Percentiles rank a stretch among this genome's conserved stretches.
Evolutionary conservation across 30 jellyfish, hydroid and myxozoan species (phyloP).

Genomic region (Sanderia malayensis): DNA sequence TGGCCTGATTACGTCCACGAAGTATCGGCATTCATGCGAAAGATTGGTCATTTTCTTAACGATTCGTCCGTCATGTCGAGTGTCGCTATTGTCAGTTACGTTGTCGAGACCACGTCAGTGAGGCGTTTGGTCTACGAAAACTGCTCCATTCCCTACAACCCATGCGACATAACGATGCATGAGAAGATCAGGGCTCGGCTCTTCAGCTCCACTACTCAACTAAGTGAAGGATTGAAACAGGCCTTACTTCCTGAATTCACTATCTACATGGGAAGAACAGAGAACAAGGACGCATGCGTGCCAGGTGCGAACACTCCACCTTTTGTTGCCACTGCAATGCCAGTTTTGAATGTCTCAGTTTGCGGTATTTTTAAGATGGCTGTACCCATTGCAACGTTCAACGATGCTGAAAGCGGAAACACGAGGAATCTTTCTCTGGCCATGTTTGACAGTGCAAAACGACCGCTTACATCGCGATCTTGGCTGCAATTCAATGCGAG

Average conservation of each 20-base stretch:
- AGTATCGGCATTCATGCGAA: background rate
- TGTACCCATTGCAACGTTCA: constrained; percentile 40
- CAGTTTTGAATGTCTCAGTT: constrained; percentile 16
- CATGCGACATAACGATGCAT: constrained; percentile 36
- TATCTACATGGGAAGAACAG: background rate
- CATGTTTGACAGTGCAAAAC: constrained; percentile 23
- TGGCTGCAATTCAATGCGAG: constrained; percentile 37
- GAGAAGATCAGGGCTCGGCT: constrained; percentile 26
- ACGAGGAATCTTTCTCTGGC: constrained; percentile 42
- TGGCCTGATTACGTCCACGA: constrained; percentile 27
- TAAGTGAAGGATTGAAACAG: constrained; percentile 6
- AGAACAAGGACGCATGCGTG: background rate
- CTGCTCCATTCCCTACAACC: constrained; percentile 56
- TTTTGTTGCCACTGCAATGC: constrained; percentile 5
- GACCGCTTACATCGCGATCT: constrained; percentile 17
- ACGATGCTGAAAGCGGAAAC: constrained; percentile 61
- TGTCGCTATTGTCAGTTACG: constrained; percentile 9
- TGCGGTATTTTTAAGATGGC: constrained; percentile 40
- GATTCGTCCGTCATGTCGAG: background rate
- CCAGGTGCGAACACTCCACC: constrained; percentile 58
- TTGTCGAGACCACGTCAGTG: background rate
- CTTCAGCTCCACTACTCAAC: background rate
- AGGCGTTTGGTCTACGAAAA: constrained; percentile 32
- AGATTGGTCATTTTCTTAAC: constrained; percentile 18
- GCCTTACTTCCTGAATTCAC: constrained; percentile 40